Base-by-base conservation (phyloP, 2,113 vertebrate genomes). In the Alligator mississippiensis region DNA sequence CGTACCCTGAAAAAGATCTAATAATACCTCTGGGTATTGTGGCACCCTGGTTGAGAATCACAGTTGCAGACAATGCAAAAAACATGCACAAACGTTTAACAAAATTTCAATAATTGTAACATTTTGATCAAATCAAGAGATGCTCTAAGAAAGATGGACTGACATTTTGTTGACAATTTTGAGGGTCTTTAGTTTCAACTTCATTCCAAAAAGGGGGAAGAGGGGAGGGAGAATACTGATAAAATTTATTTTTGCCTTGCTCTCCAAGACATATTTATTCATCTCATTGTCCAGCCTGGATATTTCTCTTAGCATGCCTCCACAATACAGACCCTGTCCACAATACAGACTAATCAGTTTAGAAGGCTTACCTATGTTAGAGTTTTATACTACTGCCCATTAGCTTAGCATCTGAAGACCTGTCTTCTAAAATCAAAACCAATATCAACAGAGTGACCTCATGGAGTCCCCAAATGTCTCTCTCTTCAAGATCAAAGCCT, bases 221-320 rank as follows among this genome's bases (percentile, higher is more conserved):
- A 19, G 16, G 9, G 18, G 30, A 93, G 87, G 6, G 18, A 38
- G 47, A 47, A 17, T 63, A 77, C 60, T 57, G 10, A 61, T 80
- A 82, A 16, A 89, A 5, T 82, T 9, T 8, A 55, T 11, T 63
- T 90, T 85, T 94, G 24, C 21, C 87, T 92, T 27, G 5, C n/a
- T 72, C 77, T 64, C 47, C 78, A 93, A 90, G 58, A 92, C 85
- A 9, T 64, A 58, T 84, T 94, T 78, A 77, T 91, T 88, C 82
- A 59, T 92, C 90, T n/a, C 87, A 88, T 68, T 90, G 90, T 80
- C 80, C 62, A 77, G 82, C 79, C 74, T 77, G 93, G 90, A 84
- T 89, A 74, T 85, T 89, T 93, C 25, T 82, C 57, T 74, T 80
- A 19, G 82, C 84, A 77, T 75, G 17, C 34, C 75, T 94, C 61